A percentile compares a stretch with the other conserved stretches of the same genome.
phyloP scores from a whole-genome alignment of 1,140 invertebrate species.

The Marisa cornuarietis region DNA sequence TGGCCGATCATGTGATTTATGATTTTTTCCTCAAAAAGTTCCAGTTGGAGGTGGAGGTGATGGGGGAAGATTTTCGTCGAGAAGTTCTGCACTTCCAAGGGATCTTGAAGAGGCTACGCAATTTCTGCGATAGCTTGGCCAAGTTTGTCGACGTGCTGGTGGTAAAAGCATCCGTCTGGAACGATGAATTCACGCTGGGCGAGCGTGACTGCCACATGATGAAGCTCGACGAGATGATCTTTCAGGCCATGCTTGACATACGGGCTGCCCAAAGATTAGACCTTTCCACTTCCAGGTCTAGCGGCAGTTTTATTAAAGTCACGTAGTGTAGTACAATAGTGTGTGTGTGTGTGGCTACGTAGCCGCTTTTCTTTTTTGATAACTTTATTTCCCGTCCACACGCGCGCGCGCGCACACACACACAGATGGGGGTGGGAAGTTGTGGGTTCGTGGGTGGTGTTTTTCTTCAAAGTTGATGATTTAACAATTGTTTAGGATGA shows the following conservation, averaged over 20 bases:
- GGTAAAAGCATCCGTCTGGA: constrained; percentile 8
- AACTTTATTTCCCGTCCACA: too few relatives aligned
- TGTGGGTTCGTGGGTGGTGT: too few relatives aligned
- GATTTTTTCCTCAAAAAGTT: constrained; percentile 32
- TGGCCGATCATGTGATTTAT: constrained; percentile 36
- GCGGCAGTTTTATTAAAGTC: too few relatives aligned
- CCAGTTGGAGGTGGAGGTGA: constrained; percentile 13
- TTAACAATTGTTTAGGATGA: too few relatives aligned
- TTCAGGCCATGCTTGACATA: neutral
- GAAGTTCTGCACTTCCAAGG: constrained; percentile 33
- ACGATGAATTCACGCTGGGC: constrained; percentile 13
- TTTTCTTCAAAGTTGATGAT: too few relatives aligned
- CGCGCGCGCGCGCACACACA: too few relatives aligned
- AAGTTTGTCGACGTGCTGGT: neutral
- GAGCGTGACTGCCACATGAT: constrained; percentile 11
- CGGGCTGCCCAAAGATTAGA: neutral
- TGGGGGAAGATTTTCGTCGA: constrained; percentile 23
- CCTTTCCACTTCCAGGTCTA: too few relatives aligned
- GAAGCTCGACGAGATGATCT: neutral
- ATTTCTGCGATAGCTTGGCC: constrained; percentile 24
- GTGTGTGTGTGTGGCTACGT: too few relatives aligned
- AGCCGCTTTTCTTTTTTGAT: too few relatives aligned
- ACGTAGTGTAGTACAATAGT: too few relatives aligned
- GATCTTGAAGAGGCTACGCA: constrained; percentile 15
- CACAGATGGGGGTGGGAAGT: too few relatives aligned